These are phyloP conservation scores for Spisula solida DNA, from an alignment of 2,888 invertebrate species.

Conservation along the genomic window DNA sequence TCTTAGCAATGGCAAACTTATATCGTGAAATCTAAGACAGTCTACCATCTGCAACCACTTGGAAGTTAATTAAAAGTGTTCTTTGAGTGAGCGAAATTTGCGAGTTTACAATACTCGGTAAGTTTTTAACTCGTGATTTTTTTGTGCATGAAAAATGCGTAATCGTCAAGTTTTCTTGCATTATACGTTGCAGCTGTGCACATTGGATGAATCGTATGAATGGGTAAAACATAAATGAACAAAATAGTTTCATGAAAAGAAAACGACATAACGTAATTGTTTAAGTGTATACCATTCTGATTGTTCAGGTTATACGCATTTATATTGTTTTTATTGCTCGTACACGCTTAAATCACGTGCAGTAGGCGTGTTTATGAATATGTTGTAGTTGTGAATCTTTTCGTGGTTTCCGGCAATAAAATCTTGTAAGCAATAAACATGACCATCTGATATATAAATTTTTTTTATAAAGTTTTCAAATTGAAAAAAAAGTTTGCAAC, in stretches of 20 bases:
- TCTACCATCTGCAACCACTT: slow-evolving; percentile 36
- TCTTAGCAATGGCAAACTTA: background rate
- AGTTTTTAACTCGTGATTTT: slow-evolving; percentile 3
- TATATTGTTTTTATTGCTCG: background rate
- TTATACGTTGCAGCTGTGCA: slow-evolving; percentile 2
- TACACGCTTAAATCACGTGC: slow-evolving; percentile 17
- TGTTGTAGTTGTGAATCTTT: background rate
- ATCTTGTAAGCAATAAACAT: background rate
- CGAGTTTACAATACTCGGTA: background rate
- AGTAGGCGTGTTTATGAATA: background rate
- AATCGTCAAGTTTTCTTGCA: background rate
- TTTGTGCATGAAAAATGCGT: background rate
- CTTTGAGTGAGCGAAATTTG: background rate
- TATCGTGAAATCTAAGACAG: slow-evolving; percentile 22
- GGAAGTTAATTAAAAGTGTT: slow-evolving; percentile 16
- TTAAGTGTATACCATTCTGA: background rate
- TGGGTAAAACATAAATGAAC: background rate
- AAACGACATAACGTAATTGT: slow-evolving; percentile 14
- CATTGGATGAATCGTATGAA: background rate
- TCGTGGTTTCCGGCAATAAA: background rate
- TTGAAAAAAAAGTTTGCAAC: too few relatives aligned
- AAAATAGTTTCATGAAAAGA: slow-evolving; percentile 1
- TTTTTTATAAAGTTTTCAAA: too few relatives aligned
- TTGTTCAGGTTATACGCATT: background rate
- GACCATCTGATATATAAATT: too few relatives aligned